Base-by-base conservation (phyloP, 1,140 invertebrate genomes). In the Plectrocnemia conspersa region DNA sequence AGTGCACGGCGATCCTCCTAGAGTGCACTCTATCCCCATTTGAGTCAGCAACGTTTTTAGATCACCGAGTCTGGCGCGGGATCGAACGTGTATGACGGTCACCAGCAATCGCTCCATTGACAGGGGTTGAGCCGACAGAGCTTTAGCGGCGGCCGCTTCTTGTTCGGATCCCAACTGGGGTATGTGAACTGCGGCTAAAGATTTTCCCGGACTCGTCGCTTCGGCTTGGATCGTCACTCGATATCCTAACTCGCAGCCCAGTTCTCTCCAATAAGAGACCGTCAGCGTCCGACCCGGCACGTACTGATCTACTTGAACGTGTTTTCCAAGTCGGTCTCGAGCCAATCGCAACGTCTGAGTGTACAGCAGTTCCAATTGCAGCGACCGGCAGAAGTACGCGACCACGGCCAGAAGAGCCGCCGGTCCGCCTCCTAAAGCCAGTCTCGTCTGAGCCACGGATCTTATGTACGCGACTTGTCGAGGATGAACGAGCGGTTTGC, bases 71-170 rank as follows among this genome's bases (percentile, higher is more conserved):
- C 91, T 77, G 59, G 84, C 85, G 45, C 86, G 80, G 0, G 92
- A 93, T 53, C 96, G 78, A 21, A 97, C 86, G 69, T 97, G 94
- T 64, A 98, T 94, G 0, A 94, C 98, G 65, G 97, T 91, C n/a
- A 97, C 92, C n/a, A 98, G 75, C 36, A 98, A 75, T 36, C 91
- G 84, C 75, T 97, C 93, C 82, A 98, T 90, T 1, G 93, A 97
- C 1, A 97, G 75, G 59, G 91, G 83, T 70, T 95, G 91, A 23
- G 89, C 91, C 44, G 85, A 79, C 40, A 93, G 83, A 3, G 88
- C 87, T 21, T 36, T 33, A 24, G 55, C 52, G 60, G 85, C 74
- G 62, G 91, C 85, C 21, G 87, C 86, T 46, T 89, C 85, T 72
- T 91, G 88, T 19, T 84, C 86, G 32, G 79, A 81, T 40, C 85